Evolutionary conservation across 2,888 invertebrate genomes (phyloP).

Genomic region (Barypeithes pellucidus): DNA sequence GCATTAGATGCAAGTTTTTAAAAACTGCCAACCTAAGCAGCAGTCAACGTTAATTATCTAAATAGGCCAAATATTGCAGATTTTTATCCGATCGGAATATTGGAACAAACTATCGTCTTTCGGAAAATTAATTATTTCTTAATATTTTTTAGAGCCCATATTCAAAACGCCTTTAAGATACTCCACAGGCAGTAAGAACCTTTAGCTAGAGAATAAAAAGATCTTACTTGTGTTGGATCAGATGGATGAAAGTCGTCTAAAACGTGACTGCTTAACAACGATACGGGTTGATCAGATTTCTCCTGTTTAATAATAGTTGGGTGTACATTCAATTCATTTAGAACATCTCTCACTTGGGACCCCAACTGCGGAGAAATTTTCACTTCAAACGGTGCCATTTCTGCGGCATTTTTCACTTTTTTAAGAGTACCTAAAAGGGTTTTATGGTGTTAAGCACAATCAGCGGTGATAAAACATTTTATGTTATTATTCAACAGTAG

Average conservation of each 20-base stretch:
- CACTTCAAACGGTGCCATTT: conserved; percentile 86
- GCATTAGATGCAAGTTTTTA: too few relatives aligned
- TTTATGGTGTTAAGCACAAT: not conserved
- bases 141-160: too few relatives aligned
- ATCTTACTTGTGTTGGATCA: conserved; percentile 68
- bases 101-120: too few relatives aligned
- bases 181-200: too few relatives aligned
- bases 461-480: not conserved
- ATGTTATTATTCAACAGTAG: too few relatives aligned
- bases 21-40: too few relatives aligned
- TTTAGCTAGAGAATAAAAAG: not conserved
- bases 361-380: conserved; percentile 83
- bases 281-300: conserved; percentile 65
- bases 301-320: conserved; percentile 59
- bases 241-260: conserved; percentile 75
- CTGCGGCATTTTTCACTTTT: conserved; percentile 82
- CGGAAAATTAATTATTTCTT: too few relatives aligned
- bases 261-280: conserved; percentile 71
- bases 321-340: conserved; percentile 67
- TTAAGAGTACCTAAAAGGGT: conserved; percentile 77
- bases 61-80: too few relatives aligned
- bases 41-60: too few relatives aligned
- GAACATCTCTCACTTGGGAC: conserved; percentile 72
- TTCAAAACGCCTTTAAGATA: too few relatives aligned
- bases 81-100: too few relatives aligned